Conservation (phyloP, 2,888 invertebrate genomes). For the Coenonympha glycerion region DNA sequence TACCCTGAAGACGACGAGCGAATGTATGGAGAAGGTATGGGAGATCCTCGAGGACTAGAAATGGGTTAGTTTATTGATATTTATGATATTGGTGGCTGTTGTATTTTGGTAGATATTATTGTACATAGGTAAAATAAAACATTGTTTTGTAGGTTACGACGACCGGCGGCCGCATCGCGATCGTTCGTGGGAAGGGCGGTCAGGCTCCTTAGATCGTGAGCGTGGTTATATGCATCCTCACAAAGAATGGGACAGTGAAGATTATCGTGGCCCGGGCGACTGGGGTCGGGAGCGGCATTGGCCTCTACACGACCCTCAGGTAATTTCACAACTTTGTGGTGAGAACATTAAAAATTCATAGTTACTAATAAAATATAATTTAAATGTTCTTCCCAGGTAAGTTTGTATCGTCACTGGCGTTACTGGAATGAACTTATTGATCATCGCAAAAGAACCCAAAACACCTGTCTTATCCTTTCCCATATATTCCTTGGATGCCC, state of each 20-base stretch:
- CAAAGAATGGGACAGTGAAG: slow-evolving; percentile 73
- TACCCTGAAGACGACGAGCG: slow-evolving; percentile 75
- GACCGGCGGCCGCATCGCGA: slow-evolving; percentile 70
- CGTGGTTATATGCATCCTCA: slow-evolving; percentile 66
- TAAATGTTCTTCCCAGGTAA: slow-evolving; percentile 53
- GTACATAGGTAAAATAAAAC: too few relatives aligned
- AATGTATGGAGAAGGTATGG: slow-evolving; percentile 66
- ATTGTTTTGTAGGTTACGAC: slow-evolving; percentile 56
- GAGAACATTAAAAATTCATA: background rate
- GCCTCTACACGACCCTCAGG: slow-evolving; percentile 69
- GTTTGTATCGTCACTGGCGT: slow-evolving; percentile 51
- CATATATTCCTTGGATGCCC: slow-evolving; percentile 73
- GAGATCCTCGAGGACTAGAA: slow-evolving; percentile 63
- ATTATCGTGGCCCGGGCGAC: slow-evolving; percentile 72
- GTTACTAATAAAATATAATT: slow-evolving; percentile 23
- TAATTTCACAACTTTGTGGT: slow-evolving; percentile 26
- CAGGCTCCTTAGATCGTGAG: slow-evolving; percentile 66
- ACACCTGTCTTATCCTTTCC: slow-evolving; percentile 65
- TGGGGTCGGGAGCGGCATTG: slow-evolving; percentile 70
- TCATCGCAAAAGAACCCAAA: slow-evolving; percentile 55
- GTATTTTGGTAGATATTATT: too few relatives aligned
- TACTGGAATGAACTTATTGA: slow-evolving; percentile 66
- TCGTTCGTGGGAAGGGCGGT: slow-evolving; percentile 75
- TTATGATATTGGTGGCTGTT: background rate
- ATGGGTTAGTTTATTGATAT: slow-evolving; percentile 46